A percentile compares a stretch with the other conserved stretches of the same genome.
Conservation (phyloP, 1,140 invertebrate species). For the Zaprionus kolodkinae region DNA sequence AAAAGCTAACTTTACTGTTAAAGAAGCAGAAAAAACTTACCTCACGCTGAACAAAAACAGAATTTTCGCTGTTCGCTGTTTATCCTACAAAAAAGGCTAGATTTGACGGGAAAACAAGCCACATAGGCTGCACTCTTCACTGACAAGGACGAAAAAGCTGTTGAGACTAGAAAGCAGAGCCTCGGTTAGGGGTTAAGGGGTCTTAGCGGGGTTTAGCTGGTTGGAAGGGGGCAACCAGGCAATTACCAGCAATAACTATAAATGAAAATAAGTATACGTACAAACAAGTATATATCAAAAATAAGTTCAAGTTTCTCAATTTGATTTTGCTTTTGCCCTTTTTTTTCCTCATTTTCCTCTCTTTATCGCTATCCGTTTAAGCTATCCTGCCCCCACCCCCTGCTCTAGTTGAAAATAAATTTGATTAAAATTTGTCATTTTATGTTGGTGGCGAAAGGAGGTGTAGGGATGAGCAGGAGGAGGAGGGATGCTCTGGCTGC, state of each 20-base stretch:
- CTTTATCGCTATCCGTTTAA: not conserved
- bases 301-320: constrained; percentile 34
- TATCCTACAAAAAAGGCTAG: too few species aligned
- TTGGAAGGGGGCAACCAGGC: constrained; percentile 27
- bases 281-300: constrained; percentile 1
- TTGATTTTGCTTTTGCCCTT: constrained; percentile 11
- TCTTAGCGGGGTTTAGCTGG: not conserved
- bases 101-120: too few species aligned
- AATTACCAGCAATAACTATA: constrained; percentile 61
- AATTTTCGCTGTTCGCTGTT: too few species aligned
- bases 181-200: not conserved
- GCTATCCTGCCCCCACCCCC: too few species aligned
- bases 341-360: not conserved
- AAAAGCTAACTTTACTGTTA: too few species aligned
- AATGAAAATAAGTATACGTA: constrained; percentile 23
- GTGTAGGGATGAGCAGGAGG: too few species aligned
- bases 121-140: too few species aligned
- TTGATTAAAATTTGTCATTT: constrained; percentile 32
- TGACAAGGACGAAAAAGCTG: too few species aligned
- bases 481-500: not conserved
- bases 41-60: too few species aligned
- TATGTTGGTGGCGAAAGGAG: not conserved
- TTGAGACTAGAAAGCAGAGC: not conserved
- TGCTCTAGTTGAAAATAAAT: constrained; percentile 17
- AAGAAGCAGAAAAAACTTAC: too few species aligned